Evolutionary conservation across 2,888 invertebrate species (phyloP).

Genomic region (Uloborus plumipes): DNA sequence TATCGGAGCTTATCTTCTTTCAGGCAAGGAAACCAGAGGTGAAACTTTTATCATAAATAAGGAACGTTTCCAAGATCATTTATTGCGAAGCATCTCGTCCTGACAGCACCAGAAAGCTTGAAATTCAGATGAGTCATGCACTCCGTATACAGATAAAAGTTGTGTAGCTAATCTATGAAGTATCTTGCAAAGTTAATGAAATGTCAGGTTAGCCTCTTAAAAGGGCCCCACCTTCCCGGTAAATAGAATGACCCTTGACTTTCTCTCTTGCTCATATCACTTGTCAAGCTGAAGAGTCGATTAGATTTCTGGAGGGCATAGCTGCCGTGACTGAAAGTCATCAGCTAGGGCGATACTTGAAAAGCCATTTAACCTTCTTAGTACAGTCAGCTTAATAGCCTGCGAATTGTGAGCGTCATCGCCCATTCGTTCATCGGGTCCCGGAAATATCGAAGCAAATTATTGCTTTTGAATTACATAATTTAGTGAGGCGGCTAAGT

Average conservation of each 20-base stretch:
- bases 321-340: constrained; percentile 47
- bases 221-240: constrained; percentile 40
- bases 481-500: constrained; percentile 4
- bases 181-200: constrained; percentile 33
- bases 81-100: not conserved
- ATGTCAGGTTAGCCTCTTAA: constrained; percentile 36
- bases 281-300: constrained; percentile 48
- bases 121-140: constrained; percentile 13
- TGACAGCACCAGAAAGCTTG: not conserved
- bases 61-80: not conserved
- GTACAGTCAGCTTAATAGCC: constrained; percentile 42
- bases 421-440: constrained; percentile 16
- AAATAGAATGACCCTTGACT: constrained; percentile 61
- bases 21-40: no score
- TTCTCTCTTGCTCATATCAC: constrained; percentile 38
- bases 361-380: constrained; percentile 46
- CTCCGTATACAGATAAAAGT: not conserved
- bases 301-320: constrained; percentile 29
- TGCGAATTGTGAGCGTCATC: constrained; percentile 40
- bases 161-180: constrained; percentile 9
- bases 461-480: constrained; percentile 44
- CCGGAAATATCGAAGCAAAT: constrained; percentile 37
- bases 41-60: no score
- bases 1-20: not conserved
- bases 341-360: constrained; percentile 45